phyloP scores from a whole-genome alignment of 2,888 invertebrate genomes.

The Acrobasis consociella region DNA sequence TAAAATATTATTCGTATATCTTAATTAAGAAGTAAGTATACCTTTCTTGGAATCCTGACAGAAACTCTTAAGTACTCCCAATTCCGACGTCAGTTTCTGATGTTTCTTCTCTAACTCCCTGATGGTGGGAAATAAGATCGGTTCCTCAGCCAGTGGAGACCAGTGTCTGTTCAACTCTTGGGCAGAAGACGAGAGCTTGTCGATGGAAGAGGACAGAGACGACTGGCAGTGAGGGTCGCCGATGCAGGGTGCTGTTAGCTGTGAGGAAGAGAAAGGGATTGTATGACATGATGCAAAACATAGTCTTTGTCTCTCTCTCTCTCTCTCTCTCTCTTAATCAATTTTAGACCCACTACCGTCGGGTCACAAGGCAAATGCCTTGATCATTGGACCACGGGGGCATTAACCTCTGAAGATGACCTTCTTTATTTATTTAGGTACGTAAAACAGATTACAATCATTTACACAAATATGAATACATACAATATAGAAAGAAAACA shows the following conservation, averaged over 20 bases:
- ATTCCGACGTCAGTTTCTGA: conserved; percentile 35
- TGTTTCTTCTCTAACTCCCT: conserved; percentile 31
- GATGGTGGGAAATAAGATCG: conserved; percentile 22
- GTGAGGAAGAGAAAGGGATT: conserved; percentile 8
- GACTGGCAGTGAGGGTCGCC: conserved; percentile 35
- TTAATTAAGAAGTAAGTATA: conserved; percentile 12
- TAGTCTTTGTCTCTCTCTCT: too few relatives aligned
- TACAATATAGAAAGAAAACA: too few relatives aligned
- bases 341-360: too few relatives aligned
- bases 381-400: too few relatives aligned
- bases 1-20: too few relatives aligned
- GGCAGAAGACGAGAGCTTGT: conserved; percentile 29
- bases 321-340: too few relatives aligned
- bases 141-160: conserved; percentile 18
- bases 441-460: too few relatives aligned
- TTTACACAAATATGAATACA: too few relatives aligned
- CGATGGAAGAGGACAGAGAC: conserved; percentile 30
- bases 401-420: too few relatives aligned
- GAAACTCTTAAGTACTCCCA: conserved; percentile 37
- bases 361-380: too few relatives aligned
- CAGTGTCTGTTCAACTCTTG: conserved; percentile 27
- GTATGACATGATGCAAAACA: background rate
- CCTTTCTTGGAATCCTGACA: conserved; percentile 30
- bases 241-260: conserved; percentile 39
- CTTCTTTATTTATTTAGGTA: too few relatives aligned